Evolutionary conservation across 2,797 vertebrate species (phyloP).

Genomic region (Scleropages formosus): DNA sequence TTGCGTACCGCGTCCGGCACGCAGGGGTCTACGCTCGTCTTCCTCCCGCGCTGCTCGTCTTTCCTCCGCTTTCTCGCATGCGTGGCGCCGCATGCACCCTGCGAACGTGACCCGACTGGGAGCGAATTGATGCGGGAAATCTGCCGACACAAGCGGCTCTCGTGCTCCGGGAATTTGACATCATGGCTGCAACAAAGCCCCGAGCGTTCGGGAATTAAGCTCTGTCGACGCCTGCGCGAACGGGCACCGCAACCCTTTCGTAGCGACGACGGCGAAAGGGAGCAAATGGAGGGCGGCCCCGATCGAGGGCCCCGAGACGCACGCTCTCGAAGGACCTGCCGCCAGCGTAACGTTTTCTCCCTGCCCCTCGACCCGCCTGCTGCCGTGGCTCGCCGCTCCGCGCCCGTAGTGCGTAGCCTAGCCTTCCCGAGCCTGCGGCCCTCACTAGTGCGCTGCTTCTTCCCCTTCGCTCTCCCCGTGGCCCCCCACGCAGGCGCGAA

Average conservation of each 20-base stretch:
- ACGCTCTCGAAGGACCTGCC: background rate
- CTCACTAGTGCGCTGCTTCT: background rate
- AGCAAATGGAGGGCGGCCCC: background rate
- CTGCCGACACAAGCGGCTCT: background rate
- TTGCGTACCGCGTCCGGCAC: too few relatives aligned
- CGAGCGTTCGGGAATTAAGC: background rate
- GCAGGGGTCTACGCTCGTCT: too few relatives aligned
- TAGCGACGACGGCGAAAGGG: background rate
- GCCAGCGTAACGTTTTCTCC: background rate
- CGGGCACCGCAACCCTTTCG: background rate
- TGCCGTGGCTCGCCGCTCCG: background rate
- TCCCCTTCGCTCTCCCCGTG: too few relatives aligned
- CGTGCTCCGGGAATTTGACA: background rate
- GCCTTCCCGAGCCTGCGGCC: background rate
- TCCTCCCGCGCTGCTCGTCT: background rate
- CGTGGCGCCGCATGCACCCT: too few relatives aligned
- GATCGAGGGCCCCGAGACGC: background rate
- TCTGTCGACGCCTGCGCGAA: background rate
- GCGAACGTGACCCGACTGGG: background rate
- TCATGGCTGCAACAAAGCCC: background rate
- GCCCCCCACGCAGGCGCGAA: too few relatives aligned
- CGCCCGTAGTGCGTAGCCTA: background rate
- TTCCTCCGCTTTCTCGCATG: background rate
- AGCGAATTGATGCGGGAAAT: background rate
- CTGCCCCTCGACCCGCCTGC: background rate